Evolutionary conservation across 2,888 invertebrate genomes (phyloP), one percentile per base, ranked within the genome.

Genomic region (Noctua janthina): DNA sequence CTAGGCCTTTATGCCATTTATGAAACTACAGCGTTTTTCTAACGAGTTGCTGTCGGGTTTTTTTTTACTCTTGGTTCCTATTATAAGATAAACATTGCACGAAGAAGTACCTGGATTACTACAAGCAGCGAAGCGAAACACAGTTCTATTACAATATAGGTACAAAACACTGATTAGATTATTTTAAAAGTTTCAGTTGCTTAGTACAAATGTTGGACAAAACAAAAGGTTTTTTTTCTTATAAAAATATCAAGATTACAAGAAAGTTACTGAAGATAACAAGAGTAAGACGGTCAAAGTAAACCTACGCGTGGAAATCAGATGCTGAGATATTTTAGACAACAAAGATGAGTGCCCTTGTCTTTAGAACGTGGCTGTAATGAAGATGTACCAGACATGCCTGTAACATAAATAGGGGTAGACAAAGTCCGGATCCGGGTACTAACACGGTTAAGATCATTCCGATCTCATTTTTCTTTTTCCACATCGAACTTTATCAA

Each of bases 21-120:
- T 67, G 20, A 78, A 84, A 87, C 56, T 78, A 83, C 59, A 66
- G 23, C 59, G 35, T 73, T 78, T 87, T 75, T 62, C 68, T 69
- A 72, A 75, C 46, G 59, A 39, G 49, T 70, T 49, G 49, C 8
- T 43, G 43, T 43, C n/a, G 35, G 15, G 39, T 68, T 68, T 68
- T 68, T n/a, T 35, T 62, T 68, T 8, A 62, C 6, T 68, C 59
- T 59, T 43, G 49, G 8, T 59, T 78, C n/a, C 13, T 84, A 23
- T 68, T 85, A 43, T 46, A 39, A 77, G 46, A 64, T 69, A 69
- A 77, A 29, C 29, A 29, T 29, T 29, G 29, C 29, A 29, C 29
- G 29, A 83, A 23, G 1, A 59, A 23, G 35, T 17, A 54, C 46
- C 13, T 54, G 10, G 39, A 51, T 35, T 35, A 13, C 23, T 6